Evolutionary conservation across 2,888 invertebrate species (phyloP).

Genomic region (Mimachlamys varia): DNA sequence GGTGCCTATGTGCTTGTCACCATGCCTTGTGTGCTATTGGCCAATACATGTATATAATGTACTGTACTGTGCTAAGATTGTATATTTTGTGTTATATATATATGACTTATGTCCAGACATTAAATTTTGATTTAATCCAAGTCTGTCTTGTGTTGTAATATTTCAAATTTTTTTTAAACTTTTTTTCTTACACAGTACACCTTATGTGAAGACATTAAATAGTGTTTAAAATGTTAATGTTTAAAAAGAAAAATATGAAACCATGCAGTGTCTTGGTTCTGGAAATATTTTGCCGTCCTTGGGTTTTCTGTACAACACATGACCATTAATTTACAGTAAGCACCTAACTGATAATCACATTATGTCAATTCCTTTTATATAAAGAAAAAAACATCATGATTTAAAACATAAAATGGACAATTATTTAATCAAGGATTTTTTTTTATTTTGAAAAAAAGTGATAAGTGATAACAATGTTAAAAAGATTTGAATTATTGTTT

Average conservation of each 20-base stretch:
- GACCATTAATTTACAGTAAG: no score
- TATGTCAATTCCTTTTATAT: no score
- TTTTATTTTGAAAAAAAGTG: no score
- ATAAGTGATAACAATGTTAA: no score
- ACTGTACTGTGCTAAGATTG: conserved; percentile 14
- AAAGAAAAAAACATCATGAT: no score
- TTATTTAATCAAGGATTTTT: no score
- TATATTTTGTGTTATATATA: not conserved
- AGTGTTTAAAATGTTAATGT: not conserved
- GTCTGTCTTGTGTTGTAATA: conserved; percentile 8
- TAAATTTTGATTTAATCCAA: conserved; percentile 24
- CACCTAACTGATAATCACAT: no score
- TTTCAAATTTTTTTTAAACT: not conserved
- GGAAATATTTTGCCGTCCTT: no score
- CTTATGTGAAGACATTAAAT: not conserved
- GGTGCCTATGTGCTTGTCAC: conserved; percentile 9
- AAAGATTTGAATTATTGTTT: no score
- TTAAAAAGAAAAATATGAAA: not conserved
- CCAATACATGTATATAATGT: not conserved
- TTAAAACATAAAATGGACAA: no score
- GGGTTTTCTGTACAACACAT: not conserved
- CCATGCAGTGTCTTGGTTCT: not conserved
- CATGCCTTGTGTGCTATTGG: not conserved
- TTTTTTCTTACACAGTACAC: not conserved
- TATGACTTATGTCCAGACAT: not conserved